Percentiles rank a stretch among this genome's conserved stretches.
phyloP scores from a whole-genome alignment of 2,797 vertebrate species.

The Mycteria americana region DNA sequence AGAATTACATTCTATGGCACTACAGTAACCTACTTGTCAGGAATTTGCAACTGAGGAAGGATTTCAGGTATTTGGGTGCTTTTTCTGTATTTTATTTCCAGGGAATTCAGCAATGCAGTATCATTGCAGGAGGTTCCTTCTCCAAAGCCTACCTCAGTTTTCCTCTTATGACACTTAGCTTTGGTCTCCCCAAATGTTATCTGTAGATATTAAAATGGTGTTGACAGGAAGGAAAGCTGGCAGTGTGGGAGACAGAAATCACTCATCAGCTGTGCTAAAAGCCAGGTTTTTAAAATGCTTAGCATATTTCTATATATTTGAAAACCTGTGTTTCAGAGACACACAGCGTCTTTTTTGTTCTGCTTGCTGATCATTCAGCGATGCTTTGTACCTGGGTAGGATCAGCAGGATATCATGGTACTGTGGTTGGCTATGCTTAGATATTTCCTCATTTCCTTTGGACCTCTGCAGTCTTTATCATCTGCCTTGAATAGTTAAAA shows the following conservation, averaged over 20 bases:
- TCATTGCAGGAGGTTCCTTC: background rate
- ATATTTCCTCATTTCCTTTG: background rate
- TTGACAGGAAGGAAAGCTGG: background rate
- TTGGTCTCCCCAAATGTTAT: background rate
- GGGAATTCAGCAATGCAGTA: background rate
- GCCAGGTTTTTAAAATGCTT: background rate
- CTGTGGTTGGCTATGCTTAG: rapidly evolving
- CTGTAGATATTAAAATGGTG: background rate
- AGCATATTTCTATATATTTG: background rate
- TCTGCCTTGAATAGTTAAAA: background rate
- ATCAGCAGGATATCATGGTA: conserved; percentile 19
- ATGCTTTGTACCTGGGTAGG: background rate
- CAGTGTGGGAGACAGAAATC: background rate
- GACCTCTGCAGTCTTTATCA: background rate
- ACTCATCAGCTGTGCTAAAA: background rate
- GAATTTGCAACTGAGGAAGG: background rate
- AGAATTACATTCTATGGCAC: background rate
- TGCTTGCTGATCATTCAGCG: conserved; percentile 29
- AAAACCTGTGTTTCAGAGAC: background rate
- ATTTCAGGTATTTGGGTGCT: background rate
- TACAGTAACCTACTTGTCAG: background rate
- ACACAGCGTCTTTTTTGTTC: background rate
- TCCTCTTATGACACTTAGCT: background rate
- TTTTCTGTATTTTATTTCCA: background rate
- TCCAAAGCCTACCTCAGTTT: background rate